Conservation (phyloP, 2,888 invertebrate genomes). For the Oegoconia quadripuncta region DNA sequence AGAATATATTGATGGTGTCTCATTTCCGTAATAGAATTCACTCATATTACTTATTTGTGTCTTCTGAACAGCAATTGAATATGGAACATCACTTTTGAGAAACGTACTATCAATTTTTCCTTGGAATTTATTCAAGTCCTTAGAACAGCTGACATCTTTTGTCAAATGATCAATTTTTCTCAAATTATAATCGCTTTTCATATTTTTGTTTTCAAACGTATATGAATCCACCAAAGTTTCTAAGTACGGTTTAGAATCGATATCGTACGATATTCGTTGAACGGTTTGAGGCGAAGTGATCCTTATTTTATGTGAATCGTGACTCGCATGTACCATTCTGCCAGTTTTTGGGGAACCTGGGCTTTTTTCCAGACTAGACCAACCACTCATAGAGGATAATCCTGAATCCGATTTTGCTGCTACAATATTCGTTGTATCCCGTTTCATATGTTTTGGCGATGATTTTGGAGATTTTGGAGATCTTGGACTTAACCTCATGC, state of each 20-base stretch:
- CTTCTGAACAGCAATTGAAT: constrained; percentile 43
- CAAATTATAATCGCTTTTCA: constrained; percentile 54
- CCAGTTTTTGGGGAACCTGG: constrained; percentile 87
- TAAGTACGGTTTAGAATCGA: constrained; percentile 67
- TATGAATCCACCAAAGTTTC: constrained; percentile 80
- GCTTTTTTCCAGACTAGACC: constrained; percentile 91
- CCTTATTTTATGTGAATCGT: constrained; percentile 65
- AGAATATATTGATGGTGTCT: constrained; percentile 85
- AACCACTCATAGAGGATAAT: constrained; percentile 91
- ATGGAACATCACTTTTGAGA: constrained; percentile 49
- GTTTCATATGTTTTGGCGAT: constrained; percentile 83
- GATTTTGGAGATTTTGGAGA: constrained; percentile 86
- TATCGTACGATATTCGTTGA: constrained; percentile 60
- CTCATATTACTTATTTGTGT: constrained; percentile 54
- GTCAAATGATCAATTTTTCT: constrained; percentile 42
- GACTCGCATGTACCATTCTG: constrained; percentile 53
- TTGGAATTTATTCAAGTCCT: constrained; percentile 54
- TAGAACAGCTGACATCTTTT: constrained; percentile 47
- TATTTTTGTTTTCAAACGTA: constrained; percentile 46
- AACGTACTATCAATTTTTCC: constrained; percentile 48
- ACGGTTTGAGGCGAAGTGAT: constrained; percentile 59
- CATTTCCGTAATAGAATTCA: constrained; percentile 68
- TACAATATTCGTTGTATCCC: constrained; percentile 80
- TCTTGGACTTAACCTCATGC: constrained; percentile 81
- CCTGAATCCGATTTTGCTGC: constrained; percentile 92